These are phyloP conservation scores for Heliocidaris tuberculata DNA, from an alignment of 35 echinoderm and acorn worm genomes.

Conservation along the genomic window DNA sequence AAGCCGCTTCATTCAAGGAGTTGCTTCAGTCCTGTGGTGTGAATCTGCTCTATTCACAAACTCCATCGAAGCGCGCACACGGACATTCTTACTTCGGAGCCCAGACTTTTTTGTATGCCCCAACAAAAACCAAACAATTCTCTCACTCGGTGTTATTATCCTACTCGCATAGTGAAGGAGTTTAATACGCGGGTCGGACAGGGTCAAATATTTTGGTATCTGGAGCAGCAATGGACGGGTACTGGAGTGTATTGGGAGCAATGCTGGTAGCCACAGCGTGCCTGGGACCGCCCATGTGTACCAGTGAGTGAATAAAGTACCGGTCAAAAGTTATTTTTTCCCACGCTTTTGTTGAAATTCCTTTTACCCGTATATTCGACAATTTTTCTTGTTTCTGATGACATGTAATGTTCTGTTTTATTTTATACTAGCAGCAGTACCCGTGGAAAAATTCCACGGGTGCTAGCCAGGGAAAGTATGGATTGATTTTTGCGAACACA, in stretches of 20 bases:
- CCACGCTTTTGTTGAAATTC: background rate
- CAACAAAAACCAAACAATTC: slow-evolving; percentile 1
- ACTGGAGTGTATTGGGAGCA: background rate
- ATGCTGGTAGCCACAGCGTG: background rate
- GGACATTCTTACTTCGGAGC: background rate
- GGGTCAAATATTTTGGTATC: background rate
- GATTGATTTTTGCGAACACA: too few relatives aligned
- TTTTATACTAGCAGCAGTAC: too few relatives aligned
- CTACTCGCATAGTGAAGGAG: background rate
- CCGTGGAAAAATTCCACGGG: too few relatives aligned
- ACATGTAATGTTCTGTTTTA: too few relatives aligned
- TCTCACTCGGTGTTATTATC: background rate
- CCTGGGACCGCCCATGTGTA: background rate
- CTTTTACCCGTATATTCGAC: too few relatives aligned
- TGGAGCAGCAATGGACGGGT: background rate
- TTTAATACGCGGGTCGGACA: background rate
- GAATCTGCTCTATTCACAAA: background rate
- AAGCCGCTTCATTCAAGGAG: background rate
- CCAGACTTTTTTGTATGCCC: background rate
- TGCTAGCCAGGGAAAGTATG: too few relatives aligned
- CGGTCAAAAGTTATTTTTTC: background rate
- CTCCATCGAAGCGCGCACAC: background rate
- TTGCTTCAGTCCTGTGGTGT: background rate
- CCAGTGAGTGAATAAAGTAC: background rate
- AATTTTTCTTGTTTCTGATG: too few relatives aligned